These are phyloP conservation scores for Lutjanus argentimaculatus DNA, from an alignment of 2,797 vertebrate genomes.

Conservation along the genomic window DNA sequence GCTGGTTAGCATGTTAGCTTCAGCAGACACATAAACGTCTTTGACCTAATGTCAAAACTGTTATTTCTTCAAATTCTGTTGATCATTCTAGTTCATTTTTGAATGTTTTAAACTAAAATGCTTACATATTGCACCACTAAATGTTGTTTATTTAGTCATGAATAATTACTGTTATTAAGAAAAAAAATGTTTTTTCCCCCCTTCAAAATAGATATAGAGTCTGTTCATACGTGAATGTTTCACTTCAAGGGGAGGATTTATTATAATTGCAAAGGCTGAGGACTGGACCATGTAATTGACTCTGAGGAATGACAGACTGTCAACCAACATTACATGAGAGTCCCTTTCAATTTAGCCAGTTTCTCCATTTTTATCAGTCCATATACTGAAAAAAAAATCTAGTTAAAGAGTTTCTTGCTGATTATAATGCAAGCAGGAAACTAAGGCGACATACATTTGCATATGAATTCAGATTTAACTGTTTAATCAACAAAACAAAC, in stretches of 20 bases:
- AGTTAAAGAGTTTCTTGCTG: background rate
- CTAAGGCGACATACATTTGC: too few relatives aligned
- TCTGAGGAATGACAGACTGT: background rate
- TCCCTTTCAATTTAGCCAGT: background rate
- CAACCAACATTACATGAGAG: background rate
- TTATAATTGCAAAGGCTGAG: background rate
- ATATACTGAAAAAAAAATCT: background rate
- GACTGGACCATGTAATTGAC: background rate
- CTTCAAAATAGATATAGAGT: background rate
- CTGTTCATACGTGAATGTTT: background rate
- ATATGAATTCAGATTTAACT: background rate
- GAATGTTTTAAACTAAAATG: too few relatives aligned
- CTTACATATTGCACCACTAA: too few relatives aligned
- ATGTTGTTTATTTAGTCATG: background rate
- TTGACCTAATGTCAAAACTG: too few relatives aligned
- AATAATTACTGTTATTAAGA: background rate
- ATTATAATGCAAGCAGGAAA: background rate
- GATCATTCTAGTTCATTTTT: too few relatives aligned
- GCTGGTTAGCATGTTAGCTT: too few relatives aligned
- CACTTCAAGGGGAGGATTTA: background rate
- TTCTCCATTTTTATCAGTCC: background rate
- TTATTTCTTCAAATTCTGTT: too few relatives aligned
- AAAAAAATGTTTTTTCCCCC: background rate
- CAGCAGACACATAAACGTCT: too few relatives aligned
- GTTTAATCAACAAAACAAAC: background rate